Base-by-base conservation (phyloP, 2,797 vertebrate species). In the Spea hammondii region DNA sequence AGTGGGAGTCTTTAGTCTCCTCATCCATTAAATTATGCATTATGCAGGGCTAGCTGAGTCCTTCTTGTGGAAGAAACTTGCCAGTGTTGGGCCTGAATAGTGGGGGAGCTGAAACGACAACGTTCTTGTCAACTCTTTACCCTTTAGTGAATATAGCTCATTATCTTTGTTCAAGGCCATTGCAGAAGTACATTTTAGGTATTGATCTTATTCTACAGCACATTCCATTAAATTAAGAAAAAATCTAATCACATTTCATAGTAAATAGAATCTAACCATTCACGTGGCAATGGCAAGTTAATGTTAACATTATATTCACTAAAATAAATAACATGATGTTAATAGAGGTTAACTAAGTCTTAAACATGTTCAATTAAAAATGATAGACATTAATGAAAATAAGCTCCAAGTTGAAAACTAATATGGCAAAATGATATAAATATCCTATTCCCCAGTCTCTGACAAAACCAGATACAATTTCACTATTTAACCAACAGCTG, bases 361-460 rank as follows among this genome's bases (percentile, higher is more conserved):
- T 65, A 71, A 72, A 54, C 55, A 9, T 44, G 32, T 70, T 64
- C 60, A 11, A 78, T 78, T 72, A 72, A 46, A 51, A 47, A 66
- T 72, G 65, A 72, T 78, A 50, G 69, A 55, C 50, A 66, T 55
- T 65, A 78, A 66, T 72, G 69, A 72, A 65, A 65, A 78, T 72
- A 60, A 17, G 44, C 48, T 46, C 50, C 5, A 66, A 65, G 65
- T 44, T 49, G 44, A 14, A 55, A 78, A 14, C 46, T 72, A 72
- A 72, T 72, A 72, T 65, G 51, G 44, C n/a, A 17, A 10, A 70
- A 78, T 72, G 46, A 77, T 54, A 47, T 11, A 59, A 32, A 54
- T 70, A 72, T 71, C 60, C 50, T 65, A 47, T 78, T 78, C 69
- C 14, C 13, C 57, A 53, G n/a, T 12, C 67, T 77, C 47, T 10